Evolutionary conservation across 2,113 vertebrate genomes (phyloP).

Genomic region (Bubo blakistoni): DNA sequence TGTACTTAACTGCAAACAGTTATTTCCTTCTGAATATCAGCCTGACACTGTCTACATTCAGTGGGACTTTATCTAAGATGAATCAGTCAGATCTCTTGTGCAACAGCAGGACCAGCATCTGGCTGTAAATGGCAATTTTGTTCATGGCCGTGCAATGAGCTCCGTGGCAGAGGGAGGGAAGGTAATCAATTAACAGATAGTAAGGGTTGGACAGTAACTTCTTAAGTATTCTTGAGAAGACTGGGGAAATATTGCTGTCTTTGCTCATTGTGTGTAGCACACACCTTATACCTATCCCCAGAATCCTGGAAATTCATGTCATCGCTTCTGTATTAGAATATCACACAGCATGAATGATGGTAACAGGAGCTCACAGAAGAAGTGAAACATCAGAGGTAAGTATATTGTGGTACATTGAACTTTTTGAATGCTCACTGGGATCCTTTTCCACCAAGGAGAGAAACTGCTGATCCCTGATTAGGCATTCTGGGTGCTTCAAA

Average conservation of each 20-base stretch:
- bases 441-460: background rate
- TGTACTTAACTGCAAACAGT: background rate
- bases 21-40: background rate
- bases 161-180: background rate
- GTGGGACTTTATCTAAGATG: background rate
- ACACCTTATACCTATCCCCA: background rate
- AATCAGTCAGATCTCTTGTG: background rate
- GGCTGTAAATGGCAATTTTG: background rate
- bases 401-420: background rate
- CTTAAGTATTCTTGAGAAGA: background rate
- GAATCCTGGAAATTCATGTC: background rate
- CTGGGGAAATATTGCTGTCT: background rate
- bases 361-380: background rate
- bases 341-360: background rate
- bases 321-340: background rate
- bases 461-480: constrained; percentile 1
- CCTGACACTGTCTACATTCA: background rate
- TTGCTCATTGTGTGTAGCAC: background rate
- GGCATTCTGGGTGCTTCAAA: background rate
- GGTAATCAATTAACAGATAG: background rate
- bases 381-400: background rate
- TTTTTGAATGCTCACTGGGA: background rate
- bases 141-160: background rate
- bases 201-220: background rate
- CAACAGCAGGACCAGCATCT: background rate